phyloP scores from a whole-genome alignment of 2,113 vertebrate genomes.

The Erythrocercus mccallii region DNA sequence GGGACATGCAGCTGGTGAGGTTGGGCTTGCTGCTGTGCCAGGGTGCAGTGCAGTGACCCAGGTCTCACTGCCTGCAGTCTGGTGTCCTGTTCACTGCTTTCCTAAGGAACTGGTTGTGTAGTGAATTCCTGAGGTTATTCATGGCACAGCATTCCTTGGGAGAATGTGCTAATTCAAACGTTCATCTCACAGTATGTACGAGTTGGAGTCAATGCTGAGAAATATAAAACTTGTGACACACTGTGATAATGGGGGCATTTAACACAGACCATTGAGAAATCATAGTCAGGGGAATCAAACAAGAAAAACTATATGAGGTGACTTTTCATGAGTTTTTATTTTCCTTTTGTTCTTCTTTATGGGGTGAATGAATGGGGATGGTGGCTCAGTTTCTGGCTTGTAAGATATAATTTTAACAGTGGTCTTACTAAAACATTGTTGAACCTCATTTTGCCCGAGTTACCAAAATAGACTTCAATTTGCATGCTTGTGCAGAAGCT shows the following conservation, averaged over 20 bases:
- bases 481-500: conserved; percentile 6
- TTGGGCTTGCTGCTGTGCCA: not conserved
- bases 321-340: not conserved
- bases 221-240: not conserved
- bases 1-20: not conserved
- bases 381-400: not conserved
- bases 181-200: not conserved
- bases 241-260: not conserved
- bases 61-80: not conserved
- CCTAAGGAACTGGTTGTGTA: not conserved
- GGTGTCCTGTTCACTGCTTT: not conserved
- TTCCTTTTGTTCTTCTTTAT: not conserved
- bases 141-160: not conserved
- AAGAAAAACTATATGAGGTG: not conserved
- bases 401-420: not conserved
- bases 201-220: not conserved
- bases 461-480: not conserved
- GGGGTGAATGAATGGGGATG: not conserved
- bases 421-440: not conserved
- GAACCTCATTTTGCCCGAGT: not conserved
- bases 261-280: not conserved
- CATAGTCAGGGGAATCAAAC: not conserved
- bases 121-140: not conserved
- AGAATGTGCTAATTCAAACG: not conserved
- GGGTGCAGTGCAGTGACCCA: not conserved